These are phyloP conservation scores for Oostethus manadensis DNA, from an alignment of 2,113 vertebrate genomes.

Conservation along the genomic window DNA sequence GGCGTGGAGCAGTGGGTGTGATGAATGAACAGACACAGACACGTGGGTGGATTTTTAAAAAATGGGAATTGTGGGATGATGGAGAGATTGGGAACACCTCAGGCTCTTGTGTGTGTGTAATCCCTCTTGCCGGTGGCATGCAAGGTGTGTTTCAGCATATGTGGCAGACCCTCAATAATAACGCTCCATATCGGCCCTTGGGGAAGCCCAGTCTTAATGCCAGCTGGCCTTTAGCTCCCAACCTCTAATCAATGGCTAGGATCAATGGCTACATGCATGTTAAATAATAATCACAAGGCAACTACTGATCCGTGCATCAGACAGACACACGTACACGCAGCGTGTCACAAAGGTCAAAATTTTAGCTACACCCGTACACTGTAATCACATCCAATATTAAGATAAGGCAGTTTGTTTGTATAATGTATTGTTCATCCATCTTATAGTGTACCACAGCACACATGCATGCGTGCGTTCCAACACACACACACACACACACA, in stretches of 20 bases:
- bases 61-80: conserved; percentile 47
- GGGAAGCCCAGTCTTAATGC: conserved; percentile 65
- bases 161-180: conserved; percentile 55
- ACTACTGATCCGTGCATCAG: conserved; percentile 59
- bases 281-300: conserved; percentile 76
- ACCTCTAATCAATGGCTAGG: conserved; percentile 61
- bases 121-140: conserved; percentile 41
- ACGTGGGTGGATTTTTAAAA: conserved; percentile 50
- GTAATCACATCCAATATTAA: no score
- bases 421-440: not conserved
- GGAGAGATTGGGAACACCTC: conserved; percentile 45
- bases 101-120: conserved; percentile 28
- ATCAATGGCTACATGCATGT: conserved; percentile 73
- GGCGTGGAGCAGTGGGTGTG: conserved; percentile 51
- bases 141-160: conserved; percentile 44
- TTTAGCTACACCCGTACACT: no score
- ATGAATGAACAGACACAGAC: conserved; percentile 53
- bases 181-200: conserved; percentile 57
- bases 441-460: conserved; percentile 6
- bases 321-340: conserved; percentile 18
- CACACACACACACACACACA: conserved; percentile 50
- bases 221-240: conserved; percentile 67
- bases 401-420: not conserved
- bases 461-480: conserved; percentile 17
- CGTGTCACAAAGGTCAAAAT: no score